Percentiles rank a stretch among this genome's conserved stretches.
Evolutionary conservation across 1,140 invertebrate genomes (phyloP).

Genomic region (Brachionus asplanchnoidis): DNA sequence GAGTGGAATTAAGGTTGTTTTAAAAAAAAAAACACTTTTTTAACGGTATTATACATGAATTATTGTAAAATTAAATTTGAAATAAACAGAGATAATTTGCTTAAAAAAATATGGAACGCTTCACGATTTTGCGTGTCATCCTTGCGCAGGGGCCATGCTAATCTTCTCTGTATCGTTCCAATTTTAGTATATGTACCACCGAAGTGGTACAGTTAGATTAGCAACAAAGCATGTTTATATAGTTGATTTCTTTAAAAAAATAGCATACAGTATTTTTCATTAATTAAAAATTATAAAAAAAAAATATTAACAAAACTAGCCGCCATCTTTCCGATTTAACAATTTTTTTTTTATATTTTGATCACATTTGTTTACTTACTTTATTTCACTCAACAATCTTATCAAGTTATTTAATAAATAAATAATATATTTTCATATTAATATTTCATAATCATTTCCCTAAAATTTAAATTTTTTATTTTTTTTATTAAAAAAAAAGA

Average conservation of each 20-base stretch:
- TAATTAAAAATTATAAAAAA: background rate
- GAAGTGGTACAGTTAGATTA: background rate
- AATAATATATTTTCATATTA: too few relatives aligned
- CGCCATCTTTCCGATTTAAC: background rate
- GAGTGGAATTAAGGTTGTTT: too few relatives aligned
- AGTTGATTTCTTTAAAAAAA: background rate
- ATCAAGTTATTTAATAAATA: background rate
- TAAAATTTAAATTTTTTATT: background rate
- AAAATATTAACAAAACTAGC: background rate
- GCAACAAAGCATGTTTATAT: background rate
- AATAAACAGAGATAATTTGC: too few relatives aligned
- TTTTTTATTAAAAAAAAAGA: too few relatives aligned
- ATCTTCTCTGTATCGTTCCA: constrained; percentile 39
- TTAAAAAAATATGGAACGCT: constrained; percentile 39
- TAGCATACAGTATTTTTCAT: background rate
- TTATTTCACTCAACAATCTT: too few relatives aligned
- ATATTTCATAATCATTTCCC: background rate
- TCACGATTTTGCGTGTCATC: constrained; percentile 41
- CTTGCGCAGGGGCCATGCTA: constrained; percentile 40
- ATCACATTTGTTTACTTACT: too few relatives aligned
- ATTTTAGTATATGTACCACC: too few relatives aligned
- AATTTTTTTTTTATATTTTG: too few relatives aligned
- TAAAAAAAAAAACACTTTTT: too few relatives aligned
- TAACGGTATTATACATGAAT: too few relatives aligned
- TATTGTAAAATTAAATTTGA: too few relatives aligned